Percentiles rank a stretch among this genome's conserved stretches.
Conservation (phyloP, 2,888 invertebrate species). For the Acanthacorydalis orientalis region DNA sequence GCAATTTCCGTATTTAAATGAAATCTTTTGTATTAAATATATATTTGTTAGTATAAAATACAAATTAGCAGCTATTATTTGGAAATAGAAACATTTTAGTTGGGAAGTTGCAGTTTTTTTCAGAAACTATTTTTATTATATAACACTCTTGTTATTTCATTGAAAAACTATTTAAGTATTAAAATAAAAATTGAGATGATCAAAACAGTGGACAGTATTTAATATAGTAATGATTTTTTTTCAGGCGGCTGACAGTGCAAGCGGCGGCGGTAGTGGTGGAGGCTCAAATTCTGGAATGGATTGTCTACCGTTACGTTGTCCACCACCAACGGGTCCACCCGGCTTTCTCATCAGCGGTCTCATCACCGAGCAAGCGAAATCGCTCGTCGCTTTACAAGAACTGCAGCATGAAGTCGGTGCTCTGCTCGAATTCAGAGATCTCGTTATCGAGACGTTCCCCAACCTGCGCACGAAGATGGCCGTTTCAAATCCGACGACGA, state of each 20-base stretch:
- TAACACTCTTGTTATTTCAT: too few relatives aligned
- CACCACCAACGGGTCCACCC: constrained; percentile 50
- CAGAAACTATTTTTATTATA: too few relatives aligned
- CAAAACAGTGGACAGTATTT: not conserved
- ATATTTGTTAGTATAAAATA: too few relatives aligned
- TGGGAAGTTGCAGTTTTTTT: too few relatives aligned
- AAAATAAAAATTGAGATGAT: too few relatives aligned
- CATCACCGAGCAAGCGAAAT: constrained; percentile 80
- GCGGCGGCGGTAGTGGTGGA: constrained; percentile 12
- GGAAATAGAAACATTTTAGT: too few relatives aligned
- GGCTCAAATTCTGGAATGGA: constrained; percentile 48
- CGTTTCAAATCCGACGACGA: constrained; percentile 31
- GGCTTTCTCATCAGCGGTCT: constrained; percentile 46
- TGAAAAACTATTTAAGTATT: too few relatives aligned
- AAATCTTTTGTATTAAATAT: too few relatives aligned
- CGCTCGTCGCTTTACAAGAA: constrained; percentile 71
- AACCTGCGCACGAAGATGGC: constrained; percentile 77
- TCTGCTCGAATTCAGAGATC: constrained; percentile 77
- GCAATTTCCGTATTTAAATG: too few relatives aligned
- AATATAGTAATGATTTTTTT: not conserved
- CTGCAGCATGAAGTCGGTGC: constrained; percentile 88
- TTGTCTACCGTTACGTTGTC: constrained; percentile 58
- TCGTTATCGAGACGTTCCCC: constrained; percentile 88
- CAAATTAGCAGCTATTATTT: too few relatives aligned
- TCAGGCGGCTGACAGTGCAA: constrained; percentile 19